These are phyloP conservation scores for Xiphophorus couchianus DNA, from an alignment of 2,113 vertebrate genomes.

Conservation along the genomic window DNA sequence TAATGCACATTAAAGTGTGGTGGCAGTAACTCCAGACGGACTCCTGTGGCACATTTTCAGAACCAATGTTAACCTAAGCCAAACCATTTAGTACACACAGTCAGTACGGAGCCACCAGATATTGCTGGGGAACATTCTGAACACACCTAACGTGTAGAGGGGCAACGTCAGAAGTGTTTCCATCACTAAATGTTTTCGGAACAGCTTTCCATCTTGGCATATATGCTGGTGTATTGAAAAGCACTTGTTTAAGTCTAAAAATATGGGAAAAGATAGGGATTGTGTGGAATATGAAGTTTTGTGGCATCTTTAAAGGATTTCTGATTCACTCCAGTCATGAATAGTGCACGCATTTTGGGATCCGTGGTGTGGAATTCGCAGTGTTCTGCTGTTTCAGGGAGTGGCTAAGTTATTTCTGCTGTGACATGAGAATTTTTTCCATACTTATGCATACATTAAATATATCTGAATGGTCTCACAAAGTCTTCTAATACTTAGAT, in stretches of 20 bases:
- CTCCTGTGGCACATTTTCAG: not conserved
- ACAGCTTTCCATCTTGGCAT: not conserved
- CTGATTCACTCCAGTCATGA: not conserved
- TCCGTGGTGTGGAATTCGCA: not conserved
- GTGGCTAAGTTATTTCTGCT: not conserved
- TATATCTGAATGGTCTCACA: too few species aligned
- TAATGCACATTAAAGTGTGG: constrained; percentile 72
- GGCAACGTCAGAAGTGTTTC: not conserved
- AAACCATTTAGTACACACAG: not conserved
- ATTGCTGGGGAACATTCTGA: not conserved
- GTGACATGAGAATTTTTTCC: not conserved
- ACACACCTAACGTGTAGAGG: not conserved
- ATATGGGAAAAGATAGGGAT: not conserved
- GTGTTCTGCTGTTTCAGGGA: not conserved
- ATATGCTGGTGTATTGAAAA: not conserved
- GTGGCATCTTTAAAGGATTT: too few species aligned
- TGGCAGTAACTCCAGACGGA: constrained; percentile 33
- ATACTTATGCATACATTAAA: not conserved
- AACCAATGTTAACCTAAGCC: not conserved
- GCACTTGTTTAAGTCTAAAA: not conserved
- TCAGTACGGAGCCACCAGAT: not conserved
- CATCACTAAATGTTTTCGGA: not conserved
- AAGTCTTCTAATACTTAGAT: too few species aligned
- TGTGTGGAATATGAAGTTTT: not conserved
- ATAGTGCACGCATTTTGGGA: not conserved